Evolutionary conservation across 2,113 vertebrate genomes (phyloP).

Genomic region (Leucoraja erinaceus): DNA sequence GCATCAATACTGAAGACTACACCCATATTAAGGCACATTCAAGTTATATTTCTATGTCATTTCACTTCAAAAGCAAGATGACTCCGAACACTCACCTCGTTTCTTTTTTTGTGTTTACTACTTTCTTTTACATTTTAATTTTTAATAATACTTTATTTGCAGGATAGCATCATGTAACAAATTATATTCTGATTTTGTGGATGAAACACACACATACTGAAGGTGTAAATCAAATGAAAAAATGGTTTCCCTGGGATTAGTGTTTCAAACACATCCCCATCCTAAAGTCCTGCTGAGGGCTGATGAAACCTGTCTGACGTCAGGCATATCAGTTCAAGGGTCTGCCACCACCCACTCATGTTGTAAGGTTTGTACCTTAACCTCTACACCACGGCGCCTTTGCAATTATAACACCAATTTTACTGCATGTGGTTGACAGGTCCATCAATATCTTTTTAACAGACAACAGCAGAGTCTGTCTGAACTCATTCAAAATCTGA

Average conservation of each 20-base stretch:
- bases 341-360: conserved; percentile 30
- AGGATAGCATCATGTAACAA: not conserved
- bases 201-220: not conserved
- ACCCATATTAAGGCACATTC: not conserved
- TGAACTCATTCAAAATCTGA: conserved; percentile 19
- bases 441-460: not conserved
- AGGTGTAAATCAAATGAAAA: conserved; percentile 22
- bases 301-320: conserved; percentile 15
- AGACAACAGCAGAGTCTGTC: not conserved
- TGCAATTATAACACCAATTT: not conserved
- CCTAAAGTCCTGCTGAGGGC: conserved; percentile 13
- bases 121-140: not conserved
- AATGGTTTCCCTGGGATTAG: not conserved
- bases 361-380: conserved; percentile 15
- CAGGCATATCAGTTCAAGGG: conserved; percentile 9
- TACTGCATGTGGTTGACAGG: not conserved
- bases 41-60: not conserved
- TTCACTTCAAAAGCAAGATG: not conserved
- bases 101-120: not conserved
- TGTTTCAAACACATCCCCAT: conserved; percentile 17
- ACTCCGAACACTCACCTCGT: not conserved
- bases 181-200: conserved; percentile 14
- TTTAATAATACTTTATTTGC: not conserved
- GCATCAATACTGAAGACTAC: not conserved
- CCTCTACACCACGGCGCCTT: not conserved